Evolutionary conservation across 2,888 invertebrate species (phyloP), one percentile per base, ranked within the genome.

Genomic region (Lysandra bellargus): DNA sequence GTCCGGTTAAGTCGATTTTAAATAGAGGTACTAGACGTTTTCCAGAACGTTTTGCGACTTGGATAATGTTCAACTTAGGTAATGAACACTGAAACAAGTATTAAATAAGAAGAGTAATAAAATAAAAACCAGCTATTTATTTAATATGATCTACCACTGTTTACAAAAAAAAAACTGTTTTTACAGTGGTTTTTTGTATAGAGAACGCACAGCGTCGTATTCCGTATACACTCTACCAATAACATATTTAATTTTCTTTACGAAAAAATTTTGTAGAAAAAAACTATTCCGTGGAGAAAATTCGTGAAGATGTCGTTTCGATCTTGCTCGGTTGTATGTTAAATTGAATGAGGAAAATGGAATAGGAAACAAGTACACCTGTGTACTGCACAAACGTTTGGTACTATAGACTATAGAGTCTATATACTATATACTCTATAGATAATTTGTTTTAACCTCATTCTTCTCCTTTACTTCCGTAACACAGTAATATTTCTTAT

Each of bases 1-100:
- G 64, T 64, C 64, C 37, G 76, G 33, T 17, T 57, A 76, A 80
- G 80, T 61, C 77, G 61, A 60, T 40, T 74, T 78, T 74, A 74
- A 74, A 37, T 79, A n/a, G 6, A 12, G 23, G 40, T 33, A 53
- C 76, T 30, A 53, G 76, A 57, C 30, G 12, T 75, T 74, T 74
- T 74, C 44, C 37, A 33, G 69, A 69, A 33, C n/a, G 61, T 61
- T 61, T 17, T 57, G 17, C 17, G 57, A 57, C 49, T 49, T 49
- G 49, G 49, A 9, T 49, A 49, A 9, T 12, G 49, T 44, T 44
- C 44, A 44, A 7, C 44, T 44, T 44, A 44, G 49, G 49, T 49
- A 49, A 9, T 49, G 49, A 49, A 49, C 9, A 49, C 9, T 49
- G 9, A 49, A 49, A 49, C 9, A 49, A 49, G 49, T 49, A 49